Evolutionary conservation across 2,888 invertebrate genomes (phyloP), one percentile per base, ranked within the genome.

Genomic region (Drosophila subsilvestris): DNA sequence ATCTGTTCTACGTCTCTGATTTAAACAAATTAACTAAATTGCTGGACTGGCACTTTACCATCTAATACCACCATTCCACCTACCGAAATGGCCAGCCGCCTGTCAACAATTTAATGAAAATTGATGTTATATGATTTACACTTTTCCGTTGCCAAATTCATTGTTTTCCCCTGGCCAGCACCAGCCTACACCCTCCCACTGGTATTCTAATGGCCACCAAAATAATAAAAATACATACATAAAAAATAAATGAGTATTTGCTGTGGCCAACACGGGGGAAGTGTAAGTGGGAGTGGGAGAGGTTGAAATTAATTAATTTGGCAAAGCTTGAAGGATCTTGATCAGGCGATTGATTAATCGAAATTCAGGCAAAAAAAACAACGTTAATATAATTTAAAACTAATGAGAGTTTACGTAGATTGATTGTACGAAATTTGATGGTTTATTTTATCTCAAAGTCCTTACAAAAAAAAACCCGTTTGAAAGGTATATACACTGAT

Each of bases 111-210:
- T 68, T 88, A 83, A 83, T 83, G 88, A 78, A 86, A 88, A 83
- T 86, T 88, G 78, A 83, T 83, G 88, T 78, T 78, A 80, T 76
- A 83, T 83, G 86, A 83, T 88, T 86, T 82, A 83, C 80, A 86
- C 83, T 82, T 74, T 63, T 69, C 59, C 67, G 63, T 62, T 79
- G 80, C 74, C 71, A 70, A 67, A 75, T 72, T 61, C 37, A 61
- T 61, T 37, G 45, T 42, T 49, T 45, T 32, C 29, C 25, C 25
- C n/a, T 3, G 3, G 14, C 37, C n/a, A 10, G 7, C 22, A 4
- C n/a, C n/a, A 6, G 0, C 6, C 3, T 10, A 32, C 14, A 32
- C 17, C n/a, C 17, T 5, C n/a, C 50, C 18, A 5, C 17, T 5
- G 6, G n/a, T n/a, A n/a, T n/a, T 6, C 27, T 2, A 29, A 29